These are phyloP conservation scores for Lottia gigantea DNA, from an alignment of 2,888 invertebrate genomes.

Conservation along the genomic window DNA sequence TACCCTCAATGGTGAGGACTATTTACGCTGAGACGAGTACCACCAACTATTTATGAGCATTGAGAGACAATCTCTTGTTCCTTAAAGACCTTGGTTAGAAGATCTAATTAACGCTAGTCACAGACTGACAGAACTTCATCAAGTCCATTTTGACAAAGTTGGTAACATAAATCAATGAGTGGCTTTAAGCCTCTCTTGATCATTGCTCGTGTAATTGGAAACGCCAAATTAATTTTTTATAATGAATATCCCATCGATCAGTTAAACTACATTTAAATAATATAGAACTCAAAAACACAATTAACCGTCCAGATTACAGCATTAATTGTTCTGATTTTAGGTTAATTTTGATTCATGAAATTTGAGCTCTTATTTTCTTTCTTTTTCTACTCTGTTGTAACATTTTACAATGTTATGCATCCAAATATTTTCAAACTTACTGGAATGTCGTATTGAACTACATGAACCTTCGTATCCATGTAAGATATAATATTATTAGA, in stretches of 20 bases:
- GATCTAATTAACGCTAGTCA: not conserved
- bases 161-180: slow-evolving; percentile 8
- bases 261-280: not conserved
- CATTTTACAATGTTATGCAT: too few relatives aligned
- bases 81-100: not conserved
- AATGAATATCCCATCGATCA: not conserved
- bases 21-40: too few relatives aligned
- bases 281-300: too few relatives aligned
- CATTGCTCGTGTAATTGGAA: slow-evolving; percentile 1
- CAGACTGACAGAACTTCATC: not conserved
- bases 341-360: too few relatives aligned
- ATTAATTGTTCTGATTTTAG: too few relatives aligned
- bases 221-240: slow-evolving; percentile 2
- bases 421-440: too few relatives aligned
- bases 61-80: not conserved
- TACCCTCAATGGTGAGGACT: not conserved
- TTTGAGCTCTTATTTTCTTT: too few relatives aligned
- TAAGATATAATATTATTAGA: too few relatives aligned
- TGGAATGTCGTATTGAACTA: too few relatives aligned
- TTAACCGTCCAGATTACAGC: too few relatives aligned
- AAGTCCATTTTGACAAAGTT: slow-evolving; percentile 4
- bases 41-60: not conserved
- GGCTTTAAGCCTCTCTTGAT: not conserved
- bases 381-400: too few relatives aligned
- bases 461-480: too few relatives aligned